Conservation (phyloP, 1,140 invertebrate genomes). For the Pinna nobilis region DNA sequence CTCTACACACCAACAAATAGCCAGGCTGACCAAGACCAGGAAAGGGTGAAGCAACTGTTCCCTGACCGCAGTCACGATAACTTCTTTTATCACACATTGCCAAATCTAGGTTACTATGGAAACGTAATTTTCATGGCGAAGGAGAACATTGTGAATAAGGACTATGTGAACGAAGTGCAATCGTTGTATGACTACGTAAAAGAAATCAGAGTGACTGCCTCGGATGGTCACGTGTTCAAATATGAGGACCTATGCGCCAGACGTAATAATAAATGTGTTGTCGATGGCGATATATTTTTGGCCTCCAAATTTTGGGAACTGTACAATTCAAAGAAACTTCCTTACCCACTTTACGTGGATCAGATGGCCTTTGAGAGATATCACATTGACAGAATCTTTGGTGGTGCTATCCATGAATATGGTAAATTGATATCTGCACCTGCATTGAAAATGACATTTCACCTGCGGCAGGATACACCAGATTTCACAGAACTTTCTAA, state of each 20-base stretch:
- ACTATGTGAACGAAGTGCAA: slow-evolving; percentile 1
- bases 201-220: background rate
- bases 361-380: background rate
- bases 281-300: slow-evolving; percentile 4
- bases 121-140: slow-evolving; percentile 14
- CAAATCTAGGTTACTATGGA: slow-evolving; percentile 3
- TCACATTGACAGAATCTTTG: slow-evolving; percentile 1
- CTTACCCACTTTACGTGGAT: slow-evolving; percentile 1
- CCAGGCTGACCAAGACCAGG: slow-evolving; percentile 12
- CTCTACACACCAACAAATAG: slow-evolving; percentile 28
- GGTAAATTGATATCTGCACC: background rate
- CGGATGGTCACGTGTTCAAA: background rate
- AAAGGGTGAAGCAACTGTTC: background rate
- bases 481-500: background rate
- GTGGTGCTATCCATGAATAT: background rate
- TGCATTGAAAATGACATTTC: background rate
- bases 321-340: background rate
- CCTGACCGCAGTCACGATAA: slow-evolving; percentile 2
- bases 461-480: slow-evolving; percentile 16
- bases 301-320: background rate
- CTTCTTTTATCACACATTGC: slow-evolving; percentile 6
- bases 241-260: slow-evolving; percentile 18
- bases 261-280: background rate
- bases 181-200: background rate
- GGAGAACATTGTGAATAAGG: slow-evolving; percentile 11